A percentile compares a stretch with the other conserved stretches of the same genome.
phyloP scores from a whole-genome alignment of 2,113 vertebrate species.

The Oncorhynchus mykiss region DNA sequence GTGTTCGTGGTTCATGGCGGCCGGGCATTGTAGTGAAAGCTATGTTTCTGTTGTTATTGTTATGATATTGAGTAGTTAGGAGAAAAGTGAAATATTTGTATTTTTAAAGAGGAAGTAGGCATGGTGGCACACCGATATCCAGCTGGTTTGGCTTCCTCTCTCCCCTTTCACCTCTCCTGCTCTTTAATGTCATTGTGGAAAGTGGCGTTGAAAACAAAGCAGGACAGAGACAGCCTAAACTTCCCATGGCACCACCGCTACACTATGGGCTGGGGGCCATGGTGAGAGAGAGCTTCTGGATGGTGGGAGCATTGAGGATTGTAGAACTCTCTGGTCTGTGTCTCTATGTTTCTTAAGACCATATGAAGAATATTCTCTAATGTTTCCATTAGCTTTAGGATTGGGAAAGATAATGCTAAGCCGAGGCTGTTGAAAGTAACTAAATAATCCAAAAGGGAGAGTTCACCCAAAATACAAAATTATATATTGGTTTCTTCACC shows the following conservation, averaged over 20 bases:
- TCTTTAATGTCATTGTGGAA: slow-evolving; percentile 65
- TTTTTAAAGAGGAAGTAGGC: neutral
- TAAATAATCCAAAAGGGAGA: too few species aligned
- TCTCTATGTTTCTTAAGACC: neutral
- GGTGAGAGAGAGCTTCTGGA: too few species aligned
- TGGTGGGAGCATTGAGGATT: too few species aligned
- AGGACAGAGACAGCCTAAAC: slow-evolving; percentile 39
- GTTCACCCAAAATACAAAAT: too few species aligned
- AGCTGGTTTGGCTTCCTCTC: slow-evolving; percentile 57
- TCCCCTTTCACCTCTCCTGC: slow-evolving; percentile 4
- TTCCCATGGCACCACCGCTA: slow-evolving; percentile 51
- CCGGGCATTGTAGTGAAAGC: slow-evolving; percentile 31
- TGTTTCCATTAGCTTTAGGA: too few species aligned
- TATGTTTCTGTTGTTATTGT: slow-evolving; percentile 45
- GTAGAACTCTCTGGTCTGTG: neutral
- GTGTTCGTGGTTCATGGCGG: neutral
- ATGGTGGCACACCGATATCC: slow-evolving; percentile 32
- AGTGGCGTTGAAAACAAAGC: slow-evolving; percentile 53
- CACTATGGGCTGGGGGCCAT: neutral
- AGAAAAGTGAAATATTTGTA: slow-evolving; percentile 33
- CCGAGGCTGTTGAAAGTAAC: too few species aligned
- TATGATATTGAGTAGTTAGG: slow-evolving; percentile 26
- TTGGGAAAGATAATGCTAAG: too few species aligned
- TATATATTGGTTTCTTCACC: too few species aligned
- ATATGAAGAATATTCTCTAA: too few species aligned